A percentile compares a stretch with the other conserved stretches of the same genome.
These are phyloP conservation scores for Hyles vespertilio DNA, from an alignment of 1,140 invertebrate genomes.

Conservation along the genomic window DNA sequence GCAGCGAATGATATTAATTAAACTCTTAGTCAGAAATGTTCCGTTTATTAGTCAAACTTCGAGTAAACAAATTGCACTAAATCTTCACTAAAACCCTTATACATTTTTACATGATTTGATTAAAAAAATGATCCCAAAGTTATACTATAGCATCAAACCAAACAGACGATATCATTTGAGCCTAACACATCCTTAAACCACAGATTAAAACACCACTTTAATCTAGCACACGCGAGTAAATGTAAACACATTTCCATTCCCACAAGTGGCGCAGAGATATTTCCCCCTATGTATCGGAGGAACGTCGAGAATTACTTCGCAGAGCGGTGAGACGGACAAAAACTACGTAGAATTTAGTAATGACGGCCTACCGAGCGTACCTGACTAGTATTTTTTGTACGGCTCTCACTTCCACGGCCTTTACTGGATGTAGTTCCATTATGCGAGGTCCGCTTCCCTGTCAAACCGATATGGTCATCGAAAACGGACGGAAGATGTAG, in stretches of 20 bases:
- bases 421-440: conserved; percentile 30
- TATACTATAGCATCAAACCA: no score
- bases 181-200: not conserved
- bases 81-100: no score
- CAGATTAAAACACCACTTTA: not conserved
- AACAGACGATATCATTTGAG: no score
- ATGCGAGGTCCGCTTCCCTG: conserved; percentile 24
- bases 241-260: not conserved
- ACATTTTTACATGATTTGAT: no score
- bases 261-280: not conserved
- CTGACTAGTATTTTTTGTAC: conserved; percentile 48
- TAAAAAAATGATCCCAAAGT: no score
- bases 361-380: conserved; percentile 55
- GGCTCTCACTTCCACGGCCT: conserved; percentile 44
- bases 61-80: no score
- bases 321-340: conserved; percentile 43
- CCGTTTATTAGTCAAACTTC: no score
- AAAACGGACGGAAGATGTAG: conserved; percentile 6
- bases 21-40: no score
- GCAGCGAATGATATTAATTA: no score
- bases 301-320: conserved; percentile 37
- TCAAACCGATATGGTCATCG: conserved; percentile 17
- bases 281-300: conserved; percentile 16
- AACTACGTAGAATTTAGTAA: conserved; percentile 63
- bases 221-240: not conserved